Evolutionary conservation across 2,797 vertebrate genomes (phyloP), one percentile per base, ranked within the genome.

Genomic region (Chaenodraco wilsoni): DNA sequence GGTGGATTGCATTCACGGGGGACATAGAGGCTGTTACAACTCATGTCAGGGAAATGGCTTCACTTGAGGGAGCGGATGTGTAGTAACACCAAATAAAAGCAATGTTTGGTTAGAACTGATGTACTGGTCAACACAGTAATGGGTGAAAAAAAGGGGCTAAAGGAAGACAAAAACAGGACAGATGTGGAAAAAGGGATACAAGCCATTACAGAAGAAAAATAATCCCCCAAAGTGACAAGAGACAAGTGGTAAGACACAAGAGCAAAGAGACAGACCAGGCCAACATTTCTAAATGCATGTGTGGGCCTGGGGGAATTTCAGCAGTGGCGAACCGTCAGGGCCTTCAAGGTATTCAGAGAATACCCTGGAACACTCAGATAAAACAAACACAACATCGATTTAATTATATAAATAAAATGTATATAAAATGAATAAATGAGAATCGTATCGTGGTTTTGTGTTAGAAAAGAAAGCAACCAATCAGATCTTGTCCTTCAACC

Each of bases 41-140:
- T 9, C 61, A 69, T 72, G 74, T 85, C 73, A 59, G 66, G 61
- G n/a, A 66, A 72, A 51, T 58, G 55, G 63, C 55, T 74, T 81
- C 62, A 71, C 52, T 49, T 13, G 61, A 19, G 21, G 45, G 12
- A 76, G 60, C 45, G 75, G 79, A 80, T 76, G 72, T 78, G 79
- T 43, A 37, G 33, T 9, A 37, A 37, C 7, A 2, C n/a, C 51
- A 46, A 65, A 84, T 76, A 49, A 74, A 80, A 76, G 69, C 59
- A 71, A 41, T 72, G 70, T 79, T 79, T 72, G 52, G 40, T 73
- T 67, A 64, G 52, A 50, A 33, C 23, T 57, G 66, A 65, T 55
- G 48, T 46, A 60, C 37, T 59, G 40, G 45, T 84, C 58, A 21
- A 66, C 15, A 27, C 19, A 45, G 60, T 16, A 15, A 9, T 14